These are phyloP conservation scores for Lagorchestes hirsutus DNA, from an alignment of 2,797 vertebrate species.

Conservation along the genomic window DNA sequence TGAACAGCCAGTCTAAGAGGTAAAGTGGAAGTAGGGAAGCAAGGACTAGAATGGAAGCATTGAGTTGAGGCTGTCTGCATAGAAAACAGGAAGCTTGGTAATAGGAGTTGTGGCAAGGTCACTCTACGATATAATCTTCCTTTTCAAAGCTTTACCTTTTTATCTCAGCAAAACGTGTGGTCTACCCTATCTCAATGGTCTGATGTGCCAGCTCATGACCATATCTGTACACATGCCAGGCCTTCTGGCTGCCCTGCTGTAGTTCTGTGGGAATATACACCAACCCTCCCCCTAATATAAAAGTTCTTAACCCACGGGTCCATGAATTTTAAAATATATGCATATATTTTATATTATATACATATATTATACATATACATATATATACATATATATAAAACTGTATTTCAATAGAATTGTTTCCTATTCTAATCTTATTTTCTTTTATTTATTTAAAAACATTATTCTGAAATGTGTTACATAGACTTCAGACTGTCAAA, in stretches of 20 bases:
- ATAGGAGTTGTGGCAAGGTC: not conserved
- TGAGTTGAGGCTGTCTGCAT: not conserved
- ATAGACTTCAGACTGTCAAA: not conserved
- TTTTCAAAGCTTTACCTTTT: not conserved
- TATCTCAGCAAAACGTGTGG: not conserved
- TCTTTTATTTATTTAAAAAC: not conserved
- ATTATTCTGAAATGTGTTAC: not conserved
- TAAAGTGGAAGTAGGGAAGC: not conserved
- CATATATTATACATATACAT: not conserved
- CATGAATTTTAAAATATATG: not conserved
- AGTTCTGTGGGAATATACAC: not conserved
- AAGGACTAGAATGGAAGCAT: not conserved
- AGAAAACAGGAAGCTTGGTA: not conserved
- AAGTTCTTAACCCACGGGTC: not conserved
- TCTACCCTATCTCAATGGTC: not conserved
- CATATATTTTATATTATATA: not conserved
- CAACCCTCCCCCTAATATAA: not conserved
- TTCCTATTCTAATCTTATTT: not conserved
- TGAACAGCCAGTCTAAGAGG: not conserved
- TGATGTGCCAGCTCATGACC: not conserved
- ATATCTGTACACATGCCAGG: not conserved
- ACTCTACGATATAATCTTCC: not conserved
- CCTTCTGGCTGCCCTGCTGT: not conserved
- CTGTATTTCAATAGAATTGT: not conserved
- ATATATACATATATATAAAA: not conserved